Evolutionary conservation across 2,113 vertebrate species (phyloP).

Genomic region (Oceanodroma tethys): DNA sequence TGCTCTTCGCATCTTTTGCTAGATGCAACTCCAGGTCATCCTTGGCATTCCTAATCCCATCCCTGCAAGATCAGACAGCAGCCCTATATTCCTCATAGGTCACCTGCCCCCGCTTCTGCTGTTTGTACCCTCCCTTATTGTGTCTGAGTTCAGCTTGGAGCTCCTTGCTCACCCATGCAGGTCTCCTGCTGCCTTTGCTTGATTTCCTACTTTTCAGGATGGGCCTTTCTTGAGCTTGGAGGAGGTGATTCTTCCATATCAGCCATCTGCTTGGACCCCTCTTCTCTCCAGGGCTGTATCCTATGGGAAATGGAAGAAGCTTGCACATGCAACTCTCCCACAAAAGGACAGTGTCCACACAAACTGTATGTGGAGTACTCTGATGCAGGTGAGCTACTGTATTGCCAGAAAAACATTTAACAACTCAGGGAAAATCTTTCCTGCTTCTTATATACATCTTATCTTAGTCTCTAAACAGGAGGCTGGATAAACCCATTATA

Average conservation of each 20-base stretch:
- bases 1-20: background rate
- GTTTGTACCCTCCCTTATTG: background rate
- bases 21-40: background rate
- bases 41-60: background rate
- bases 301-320: background rate
- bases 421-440: background rate
- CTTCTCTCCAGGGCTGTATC: background rate
- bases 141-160: background rate
- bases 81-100: background rate
- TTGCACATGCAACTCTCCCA: background rate
- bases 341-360: background rate
- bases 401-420: background rate
- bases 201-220: background rate
- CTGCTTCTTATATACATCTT: background rate
- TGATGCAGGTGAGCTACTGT: background rate
- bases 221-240: background rate
- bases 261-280: background rate
- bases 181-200: background rate
- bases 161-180: accelerated
- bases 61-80: background rate
- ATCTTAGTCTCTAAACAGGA: background rate
- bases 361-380: background rate
- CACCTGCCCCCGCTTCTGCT: background rate
- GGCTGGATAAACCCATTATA: background rate
- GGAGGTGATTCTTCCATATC: background rate